A percentile compares a stretch with the other conserved stretches of the same genome.
phyloP scores from a whole-genome alignment of 2,797 vertebrate species.

The Acanthurus leucopareius region DNA sequence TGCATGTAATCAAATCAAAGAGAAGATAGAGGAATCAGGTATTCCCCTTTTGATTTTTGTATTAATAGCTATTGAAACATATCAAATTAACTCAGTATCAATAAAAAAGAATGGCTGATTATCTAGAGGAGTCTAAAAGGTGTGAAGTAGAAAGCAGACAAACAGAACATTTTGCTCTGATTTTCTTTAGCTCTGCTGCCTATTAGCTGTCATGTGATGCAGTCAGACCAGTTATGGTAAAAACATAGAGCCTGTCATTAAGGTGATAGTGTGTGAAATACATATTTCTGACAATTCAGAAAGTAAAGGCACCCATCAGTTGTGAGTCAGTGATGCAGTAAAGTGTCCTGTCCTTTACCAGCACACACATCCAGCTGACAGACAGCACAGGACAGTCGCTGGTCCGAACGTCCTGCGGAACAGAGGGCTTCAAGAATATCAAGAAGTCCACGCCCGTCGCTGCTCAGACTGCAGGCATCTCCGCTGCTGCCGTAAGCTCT shows the following conservation, averaged over 20 bases:
- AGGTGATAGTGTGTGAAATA: background rate
- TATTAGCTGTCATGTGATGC: background rate
- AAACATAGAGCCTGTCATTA: background rate
- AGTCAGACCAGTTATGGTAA: background rate
- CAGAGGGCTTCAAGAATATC: constrained; percentile 93
- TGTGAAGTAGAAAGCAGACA: background rate
- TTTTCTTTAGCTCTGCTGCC: background rate
- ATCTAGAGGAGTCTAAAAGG: background rate
- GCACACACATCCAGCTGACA: constrained; percentile 93
- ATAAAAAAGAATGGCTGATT: background rate
- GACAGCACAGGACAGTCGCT: constrained; percentile 82
- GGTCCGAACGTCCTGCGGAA: constrained; percentile 90
- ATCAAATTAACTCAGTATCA: too few species aligned
- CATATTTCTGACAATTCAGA: background rate
- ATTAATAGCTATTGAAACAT: background rate
- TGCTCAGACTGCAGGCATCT: constrained; percentile 91
- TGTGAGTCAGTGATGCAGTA: background rate
- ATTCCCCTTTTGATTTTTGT: background rate
- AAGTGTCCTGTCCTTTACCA: constrained; percentile 58
- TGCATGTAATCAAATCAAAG: background rate
- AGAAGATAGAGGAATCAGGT: background rate
- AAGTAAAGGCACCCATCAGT: background rate
- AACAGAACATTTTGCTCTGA: background rate
- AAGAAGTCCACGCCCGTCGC: constrained; percentile 93
- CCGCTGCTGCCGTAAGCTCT: constrained; percentile 88